phyloP scores from a whole-genome alignment of 2,888 invertebrate genomes.

The Sylvicola fuscatus region DNA sequence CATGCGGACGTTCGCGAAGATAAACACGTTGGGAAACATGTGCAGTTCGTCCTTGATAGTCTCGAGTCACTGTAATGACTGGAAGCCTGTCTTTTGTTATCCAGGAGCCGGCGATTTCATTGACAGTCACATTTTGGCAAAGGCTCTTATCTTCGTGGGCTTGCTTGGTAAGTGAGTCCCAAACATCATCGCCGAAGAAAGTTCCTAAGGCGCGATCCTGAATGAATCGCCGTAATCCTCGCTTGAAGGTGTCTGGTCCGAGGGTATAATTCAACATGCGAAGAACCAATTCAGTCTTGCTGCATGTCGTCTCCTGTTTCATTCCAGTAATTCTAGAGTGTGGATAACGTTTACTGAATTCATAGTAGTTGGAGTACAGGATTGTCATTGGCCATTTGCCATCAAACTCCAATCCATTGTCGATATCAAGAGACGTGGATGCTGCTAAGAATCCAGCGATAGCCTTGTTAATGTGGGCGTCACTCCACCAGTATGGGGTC shows the following conservation, averaged over 20 bases:
- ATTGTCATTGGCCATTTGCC: conserved; percentile 66
- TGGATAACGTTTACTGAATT: conserved; percentile 57
- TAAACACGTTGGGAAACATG: conserved; percentile 40
- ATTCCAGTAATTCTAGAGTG: conserved; percentile 56
- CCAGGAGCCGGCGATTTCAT: conserved; percentile 61
- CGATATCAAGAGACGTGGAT: conserved; percentile 44
- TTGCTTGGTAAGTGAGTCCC: conserved; percentile 48
- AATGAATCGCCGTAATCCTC: conserved; percentile 49
- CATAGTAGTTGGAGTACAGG: conserved; percentile 56
- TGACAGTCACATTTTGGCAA: conserved; percentile 33
- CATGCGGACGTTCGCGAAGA: conserved; percentile 49
- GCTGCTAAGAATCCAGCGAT: conserved; percentile 55
- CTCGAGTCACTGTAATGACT: conserved; percentile 44
- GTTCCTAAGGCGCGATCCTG: conserved; percentile 23
- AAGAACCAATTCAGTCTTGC: conserved; percentile 60
- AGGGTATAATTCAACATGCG: conserved; percentile 79
- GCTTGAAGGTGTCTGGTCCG: conserved; percentile 52
- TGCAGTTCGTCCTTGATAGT: conserved; percentile 41
- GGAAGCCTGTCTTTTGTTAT: conserved; percentile 62
- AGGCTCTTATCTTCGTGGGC: conserved; percentile 38
- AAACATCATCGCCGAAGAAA: conserved; percentile 62
- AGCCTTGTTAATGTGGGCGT: conserved; percentile 56
- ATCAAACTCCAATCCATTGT: conserved; percentile 48
- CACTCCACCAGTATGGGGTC: conserved; percentile 59
- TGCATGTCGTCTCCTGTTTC: conserved; percentile 46